Evolutionary conservation across 1,140 invertebrate genomes (phyloP).

Genomic region (Sinonovacula constricta): DNA sequence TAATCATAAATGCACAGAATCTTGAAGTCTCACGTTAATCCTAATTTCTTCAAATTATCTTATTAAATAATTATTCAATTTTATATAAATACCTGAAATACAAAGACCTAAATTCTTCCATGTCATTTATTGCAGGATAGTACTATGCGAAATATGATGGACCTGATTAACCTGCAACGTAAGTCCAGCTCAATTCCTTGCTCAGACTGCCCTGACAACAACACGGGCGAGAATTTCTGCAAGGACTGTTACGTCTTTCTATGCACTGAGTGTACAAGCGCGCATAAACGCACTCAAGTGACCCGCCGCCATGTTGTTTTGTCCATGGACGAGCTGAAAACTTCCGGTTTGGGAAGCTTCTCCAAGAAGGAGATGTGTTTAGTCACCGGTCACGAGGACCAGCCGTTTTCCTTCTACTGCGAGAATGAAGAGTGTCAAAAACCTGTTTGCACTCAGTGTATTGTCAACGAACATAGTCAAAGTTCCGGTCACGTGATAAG

Average conservation of each 20-base stretch:
- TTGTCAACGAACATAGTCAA: constrained; percentile 37
- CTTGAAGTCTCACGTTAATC: too few species aligned
- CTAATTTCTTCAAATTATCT: too few species aligned
- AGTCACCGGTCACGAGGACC: constrained; percentile 44
- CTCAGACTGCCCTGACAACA: constrained; percentile 46
- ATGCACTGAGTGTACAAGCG: constrained; percentile 45
- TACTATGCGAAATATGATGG: constrained; percentile 49
- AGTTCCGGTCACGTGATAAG: constrained; percentile 37
- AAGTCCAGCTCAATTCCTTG: constrained; percentile 42
- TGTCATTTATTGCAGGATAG: too few species aligned
- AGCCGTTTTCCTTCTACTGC: constrained; percentile 45
- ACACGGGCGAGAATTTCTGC: constrained; percentile 38
- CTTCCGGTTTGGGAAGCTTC: constrained; percentile 40
- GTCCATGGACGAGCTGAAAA: constrained; percentile 37
- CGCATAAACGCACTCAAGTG: constrained; percentile 43
- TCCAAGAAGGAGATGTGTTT: constrained; percentile 43
- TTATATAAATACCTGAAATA: too few species aligned
- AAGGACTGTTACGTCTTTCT: constrained; percentile 51
- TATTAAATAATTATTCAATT: too few species aligned
- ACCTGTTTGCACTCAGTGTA: constrained; percentile 42
- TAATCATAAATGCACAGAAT: too few species aligned
- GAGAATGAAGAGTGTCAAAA: constrained; percentile 43
- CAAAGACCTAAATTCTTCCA: too few species aligned
- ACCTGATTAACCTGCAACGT: constrained; percentile 41
- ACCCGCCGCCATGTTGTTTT: constrained; percentile 38